Percentiles rank a stretch among this genome's conserved stretches.
Evolutionary conservation across 2,888 invertebrate species (phyloP).

Genomic region (Cetonia aurata): DNA sequence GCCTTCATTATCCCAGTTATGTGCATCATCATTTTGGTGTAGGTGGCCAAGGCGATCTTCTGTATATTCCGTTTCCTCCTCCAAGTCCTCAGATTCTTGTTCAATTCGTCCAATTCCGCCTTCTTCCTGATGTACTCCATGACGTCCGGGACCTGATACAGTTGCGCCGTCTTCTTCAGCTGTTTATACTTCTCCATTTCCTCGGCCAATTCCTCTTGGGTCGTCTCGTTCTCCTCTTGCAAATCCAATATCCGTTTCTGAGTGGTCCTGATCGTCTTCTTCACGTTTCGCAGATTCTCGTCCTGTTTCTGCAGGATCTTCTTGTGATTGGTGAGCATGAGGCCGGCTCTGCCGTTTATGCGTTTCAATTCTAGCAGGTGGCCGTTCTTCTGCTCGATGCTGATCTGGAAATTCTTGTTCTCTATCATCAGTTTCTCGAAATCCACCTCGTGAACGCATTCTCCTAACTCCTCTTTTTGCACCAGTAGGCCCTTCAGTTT

Average conservation of each 20-base stretch:
- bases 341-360: constrained; percentile 71
- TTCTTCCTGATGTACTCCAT: constrained; percentile 72
- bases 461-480: constrained; percentile 71
- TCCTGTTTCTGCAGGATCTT: constrained; percentile 70
- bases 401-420: constrained; percentile 68
- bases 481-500: constrained; percentile 70
- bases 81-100: constrained; percentile 56
- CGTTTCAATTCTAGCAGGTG: constrained; percentile 72
- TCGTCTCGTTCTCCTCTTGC: constrained; percentile 65
- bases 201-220: constrained; percentile 65
- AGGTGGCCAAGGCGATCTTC: constrained; percentile 58
- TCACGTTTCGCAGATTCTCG: constrained; percentile 64
- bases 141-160: constrained; percentile 68
- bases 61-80: constrained; percentile 54
- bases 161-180: constrained; percentile 67
- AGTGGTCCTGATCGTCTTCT: constrained; percentile 65
- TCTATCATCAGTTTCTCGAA: constrained; percentile 75
- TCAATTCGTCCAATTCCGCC: constrained; percentile 68
- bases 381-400: constrained; percentile 70
- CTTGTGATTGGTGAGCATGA: constrained; percentile 71
- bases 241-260: constrained; percentile 65
- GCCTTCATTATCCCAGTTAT: constrained; percentile 48
- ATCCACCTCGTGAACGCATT: constrained; percentile 72
- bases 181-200: constrained; percentile 67
- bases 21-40: constrained; percentile 59